These are phyloP conservation scores for Anastrepha ludens DNA, from an alignment of 1,140 invertebrate species.

Conservation along the genomic window DNA sequence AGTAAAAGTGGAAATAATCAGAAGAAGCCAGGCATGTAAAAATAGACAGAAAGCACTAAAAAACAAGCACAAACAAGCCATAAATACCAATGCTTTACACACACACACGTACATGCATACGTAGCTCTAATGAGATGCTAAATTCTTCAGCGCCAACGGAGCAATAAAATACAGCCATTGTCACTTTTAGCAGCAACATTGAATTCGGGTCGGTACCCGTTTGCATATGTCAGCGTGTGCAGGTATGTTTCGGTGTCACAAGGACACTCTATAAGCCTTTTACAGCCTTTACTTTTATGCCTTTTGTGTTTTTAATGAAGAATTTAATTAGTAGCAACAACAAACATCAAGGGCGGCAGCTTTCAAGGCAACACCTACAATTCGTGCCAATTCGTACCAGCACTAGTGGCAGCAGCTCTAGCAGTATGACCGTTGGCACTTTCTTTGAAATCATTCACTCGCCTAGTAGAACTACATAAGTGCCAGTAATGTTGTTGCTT, in stretches of 20 bases:
- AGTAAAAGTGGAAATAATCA: neutral
- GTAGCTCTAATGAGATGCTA: neutral
- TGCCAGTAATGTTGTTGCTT: neutral
- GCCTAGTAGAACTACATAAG: neutral
- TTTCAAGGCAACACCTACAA: neutral
- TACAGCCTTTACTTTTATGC: neutral
- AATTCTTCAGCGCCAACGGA: neutral
- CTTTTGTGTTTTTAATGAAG: slow-evolving; percentile 13
- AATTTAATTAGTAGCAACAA: slow-evolving; percentile 38
- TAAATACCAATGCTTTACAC: neutral
- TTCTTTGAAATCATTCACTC: neutral
- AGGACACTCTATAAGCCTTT: neutral
- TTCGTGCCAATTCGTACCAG: neutral
- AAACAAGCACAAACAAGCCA: neutral
- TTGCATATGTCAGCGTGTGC: neutral
- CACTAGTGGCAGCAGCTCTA: neutral
- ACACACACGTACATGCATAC: too few species aligned
- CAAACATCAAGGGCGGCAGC: neutral
- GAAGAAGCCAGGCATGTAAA: neutral
- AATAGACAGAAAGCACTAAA: neutral
- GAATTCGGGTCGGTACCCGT: neutral
- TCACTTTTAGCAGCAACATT: neutral
- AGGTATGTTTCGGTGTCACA: neutral
- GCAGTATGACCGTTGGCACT: neutral
- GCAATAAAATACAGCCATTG: slow-evolving; percentile 14